Evolutionary conservation across 1,140 invertebrate genomes (phyloP).

Genomic region (Hyphantria cunea): DNA sequence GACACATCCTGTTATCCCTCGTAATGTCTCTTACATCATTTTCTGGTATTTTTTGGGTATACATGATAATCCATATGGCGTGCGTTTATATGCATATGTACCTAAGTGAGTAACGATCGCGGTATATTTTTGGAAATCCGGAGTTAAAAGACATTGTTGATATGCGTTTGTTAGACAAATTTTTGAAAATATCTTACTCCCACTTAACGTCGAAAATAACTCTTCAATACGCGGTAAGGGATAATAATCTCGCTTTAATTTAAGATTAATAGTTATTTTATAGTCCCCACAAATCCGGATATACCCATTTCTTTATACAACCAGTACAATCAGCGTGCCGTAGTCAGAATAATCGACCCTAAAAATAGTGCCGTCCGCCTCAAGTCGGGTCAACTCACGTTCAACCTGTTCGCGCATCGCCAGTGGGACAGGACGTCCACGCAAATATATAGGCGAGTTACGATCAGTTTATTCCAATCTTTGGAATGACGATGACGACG

Average conservation of each 20-base stretch:
- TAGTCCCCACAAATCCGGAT: conserved; percentile 48
- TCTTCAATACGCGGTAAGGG: conserved; percentile 52
- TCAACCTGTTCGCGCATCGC: too few species aligned
- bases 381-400: too few species aligned
- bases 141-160: conserved; percentile 35
- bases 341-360: too few species aligned
- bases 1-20: conserved; percentile 25
- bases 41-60: conserved; percentile 51
- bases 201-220: conserved; percentile 44
- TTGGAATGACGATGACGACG: too few species aligned
- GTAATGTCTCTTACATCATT: conserved; percentile 39
- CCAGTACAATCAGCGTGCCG: too few species aligned
- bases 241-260: conserved; percentile 38
- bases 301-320: too few species aligned
- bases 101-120: conserved; percentile 51
- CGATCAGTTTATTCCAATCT: too few species aligned
- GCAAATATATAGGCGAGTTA: too few species aligned
- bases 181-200: conserved; percentile 44
- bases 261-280: conserved; percentile 43
- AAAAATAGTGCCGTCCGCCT: too few species aligned
- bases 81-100: conserved; percentile 42
- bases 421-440: too few species aligned
- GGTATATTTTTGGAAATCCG: conserved; percentile 39
- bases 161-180: conserved; percentile 42
- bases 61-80: conserved; percentile 44